A percentile compares a stretch with the other conserved stretches of the same genome.
These are phyloP conservation scores for Cinclus mexicanus DNA, from an alignment of 2,113 vertebrate species.

Conservation along the genomic window DNA sequence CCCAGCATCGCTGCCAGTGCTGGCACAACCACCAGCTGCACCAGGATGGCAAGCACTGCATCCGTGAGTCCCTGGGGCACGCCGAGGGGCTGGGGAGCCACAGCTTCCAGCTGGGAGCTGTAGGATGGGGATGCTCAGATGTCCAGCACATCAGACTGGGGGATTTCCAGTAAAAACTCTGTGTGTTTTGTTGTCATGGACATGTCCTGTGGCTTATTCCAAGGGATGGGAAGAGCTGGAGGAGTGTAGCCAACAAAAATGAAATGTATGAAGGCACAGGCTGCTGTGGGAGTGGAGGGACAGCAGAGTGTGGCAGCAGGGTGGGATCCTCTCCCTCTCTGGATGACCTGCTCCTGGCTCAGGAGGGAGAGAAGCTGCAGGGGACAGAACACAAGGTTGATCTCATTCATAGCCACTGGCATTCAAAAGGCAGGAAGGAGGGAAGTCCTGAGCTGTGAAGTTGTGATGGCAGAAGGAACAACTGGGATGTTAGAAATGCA, in stretches of 20 bases:
- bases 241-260: neutral
- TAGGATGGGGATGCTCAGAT: neutral
- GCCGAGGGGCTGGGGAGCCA: fast-evolving
- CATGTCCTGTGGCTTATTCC: neutral
- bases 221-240: neutral
- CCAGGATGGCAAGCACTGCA: constrained; percentile 84
- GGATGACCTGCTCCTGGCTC: neutral
- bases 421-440: neutral
- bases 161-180: neutral
- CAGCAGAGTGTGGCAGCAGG: neutral
- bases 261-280: neutral
- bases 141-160: neutral
- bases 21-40: constrained; percentile 76
- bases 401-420: neutral
- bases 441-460: neutral
- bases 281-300: neutral
- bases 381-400: neutral
- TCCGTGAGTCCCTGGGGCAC: constrained; percentile 21
- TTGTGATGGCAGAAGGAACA: neutral
- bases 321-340: neutral
- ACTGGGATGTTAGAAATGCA: neutral
- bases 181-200: neutral
- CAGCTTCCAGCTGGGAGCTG: neutral
- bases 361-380: neutral
- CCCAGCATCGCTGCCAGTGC: constrained; percentile 86